Evolutionary conservation across 2,113 vertebrate species (phyloP), one percentile per base, ranked within the genome.

Genomic region (Vanacampus margaritifer): DNA sequence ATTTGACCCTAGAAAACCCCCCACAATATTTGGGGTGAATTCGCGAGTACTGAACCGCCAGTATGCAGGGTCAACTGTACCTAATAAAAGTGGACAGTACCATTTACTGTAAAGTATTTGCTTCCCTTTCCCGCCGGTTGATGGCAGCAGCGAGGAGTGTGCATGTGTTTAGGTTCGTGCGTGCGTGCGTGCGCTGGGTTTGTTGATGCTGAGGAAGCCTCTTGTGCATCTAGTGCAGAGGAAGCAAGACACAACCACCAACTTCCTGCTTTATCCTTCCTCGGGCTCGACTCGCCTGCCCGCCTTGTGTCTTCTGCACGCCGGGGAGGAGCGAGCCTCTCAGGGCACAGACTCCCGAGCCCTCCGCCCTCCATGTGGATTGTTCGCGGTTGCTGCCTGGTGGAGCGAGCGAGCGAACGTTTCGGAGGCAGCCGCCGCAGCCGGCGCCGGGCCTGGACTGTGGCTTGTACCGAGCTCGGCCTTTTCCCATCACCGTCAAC

Each of bases 261-360:
- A 90, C 90, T 92, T 92, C 92, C 91, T 92, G 50, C n/a, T n/a
- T 54, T 54, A 54, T 54, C 51, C 91, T 92, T 77, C 72, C 73
- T 71, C 67, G 41, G 12, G 61, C 63, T 59, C 73, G 75, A 67
- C 75, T 53, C 74, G 61, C 66, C 79, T 72, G 77, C 58, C 75
- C 48, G 78, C 73, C 59, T 79, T 63, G 75, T 43, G 68, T 35
- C 67, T 79, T 65, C 39, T 58, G 65, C 61, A 58, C 48, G 62
- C 72, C 61, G 71, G 77, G 59, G 68, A 60, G 56, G 68, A 79
- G 59, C 59, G 51, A 74, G 51, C n/a, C 35, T 64, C 41, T 37
- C 75, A 7, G 26, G 65, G 26, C 53, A 62, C 48, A 68, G 58
- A 68, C 67, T 28, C 21, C 21, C 0, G 48, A 69, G 59, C 68